Percentiles rank a stretch among this genome's conserved stretches.
Conservation (phyloP, 2,797 vertebrate species). For the Gymnothorax reevesii region DNA sequence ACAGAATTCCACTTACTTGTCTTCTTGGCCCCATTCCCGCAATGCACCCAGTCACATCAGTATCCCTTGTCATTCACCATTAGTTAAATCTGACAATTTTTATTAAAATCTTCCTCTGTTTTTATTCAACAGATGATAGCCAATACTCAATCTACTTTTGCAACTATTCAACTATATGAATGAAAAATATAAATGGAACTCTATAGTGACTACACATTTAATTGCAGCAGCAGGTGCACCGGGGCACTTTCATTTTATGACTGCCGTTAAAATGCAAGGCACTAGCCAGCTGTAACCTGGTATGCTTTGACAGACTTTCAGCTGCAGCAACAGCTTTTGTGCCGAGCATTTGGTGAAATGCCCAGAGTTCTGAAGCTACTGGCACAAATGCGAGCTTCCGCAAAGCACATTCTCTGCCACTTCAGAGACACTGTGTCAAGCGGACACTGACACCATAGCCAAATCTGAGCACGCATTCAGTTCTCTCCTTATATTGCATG, state of each 20-base stretch:
- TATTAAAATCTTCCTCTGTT: background rate
- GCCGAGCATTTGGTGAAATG: background rate
- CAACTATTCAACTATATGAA: background rate
- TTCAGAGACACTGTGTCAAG: background rate
- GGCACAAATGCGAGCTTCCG: background rate
- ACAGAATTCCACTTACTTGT: background rate
- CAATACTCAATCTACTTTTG: background rate
- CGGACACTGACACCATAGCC: background rate
- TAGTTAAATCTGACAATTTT: too few relatives aligned
- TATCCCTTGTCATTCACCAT: background rate
- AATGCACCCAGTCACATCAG: background rate
- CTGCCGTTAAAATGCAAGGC: slow-evolving; percentile 4
- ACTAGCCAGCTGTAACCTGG: slow-evolving; percentile 6
- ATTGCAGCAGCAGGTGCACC: background rate
- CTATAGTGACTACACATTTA: background rate
- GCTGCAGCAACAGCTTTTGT: background rate
- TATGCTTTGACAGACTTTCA: background rate
- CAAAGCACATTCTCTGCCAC: background rate
- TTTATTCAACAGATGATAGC: background rate
- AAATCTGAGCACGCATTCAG: background rate
- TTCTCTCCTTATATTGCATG: background rate
- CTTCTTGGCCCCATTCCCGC: background rate
- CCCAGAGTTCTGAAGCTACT: background rate
- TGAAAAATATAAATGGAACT: background rate
- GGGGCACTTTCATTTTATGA: background rate